phyloP scores from a whole-genome alignment of 2,113 vertebrate species.

The Bungarus multicinctus region DNA sequence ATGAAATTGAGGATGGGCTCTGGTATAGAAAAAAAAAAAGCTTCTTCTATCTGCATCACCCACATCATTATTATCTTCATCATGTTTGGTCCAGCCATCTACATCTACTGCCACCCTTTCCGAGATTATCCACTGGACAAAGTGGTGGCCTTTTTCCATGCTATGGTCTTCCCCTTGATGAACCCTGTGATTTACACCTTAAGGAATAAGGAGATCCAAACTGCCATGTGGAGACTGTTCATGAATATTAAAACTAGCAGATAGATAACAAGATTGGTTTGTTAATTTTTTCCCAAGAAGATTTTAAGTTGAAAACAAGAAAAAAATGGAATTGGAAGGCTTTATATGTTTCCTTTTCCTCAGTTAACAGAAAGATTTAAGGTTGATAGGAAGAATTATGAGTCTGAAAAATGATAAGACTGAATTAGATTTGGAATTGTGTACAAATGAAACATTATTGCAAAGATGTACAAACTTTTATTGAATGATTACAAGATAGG shows the following conservation, averaged over 20 bases:
- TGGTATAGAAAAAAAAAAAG: slow-evolving; percentile 35
- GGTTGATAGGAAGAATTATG: too few relatives aligned
- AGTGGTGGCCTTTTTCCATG: slow-evolving; percentile 52
- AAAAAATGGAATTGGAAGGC: not conserved
- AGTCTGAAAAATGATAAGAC: too few relatives aligned
- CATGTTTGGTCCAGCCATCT: slow-evolving; percentile 45
- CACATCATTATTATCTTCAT: slow-evolving; percentile 48
- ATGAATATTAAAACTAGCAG: not conserved
- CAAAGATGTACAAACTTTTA: too few relatives aligned
- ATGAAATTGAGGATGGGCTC: slow-evolving; percentile 30
- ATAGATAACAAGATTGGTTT: not conserved
- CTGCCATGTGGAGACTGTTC: slow-evolving; percentile 16
- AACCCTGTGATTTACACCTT: slow-evolving; percentile 52
- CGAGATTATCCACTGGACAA: not conserved
- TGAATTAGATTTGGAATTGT: too few relatives aligned
- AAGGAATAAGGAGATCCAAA: slow-evolving; percentile 54
- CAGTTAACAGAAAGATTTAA: too few relatives aligned
- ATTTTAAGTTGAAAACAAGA: not conserved
- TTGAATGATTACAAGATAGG: too few relatives aligned
- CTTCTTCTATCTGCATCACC: slow-evolving; percentile 53
- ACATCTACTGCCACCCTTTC: slow-evolving; percentile 44
- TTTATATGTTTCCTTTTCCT: not conserved
- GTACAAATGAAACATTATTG: too few relatives aligned
- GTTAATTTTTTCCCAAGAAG: not conserved
- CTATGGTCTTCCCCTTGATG: slow-evolving; percentile 41